phyloP scores from a whole-genome alignment of 2,113 vertebrate genomes.

The Acanthisitta chloris region DNA sequence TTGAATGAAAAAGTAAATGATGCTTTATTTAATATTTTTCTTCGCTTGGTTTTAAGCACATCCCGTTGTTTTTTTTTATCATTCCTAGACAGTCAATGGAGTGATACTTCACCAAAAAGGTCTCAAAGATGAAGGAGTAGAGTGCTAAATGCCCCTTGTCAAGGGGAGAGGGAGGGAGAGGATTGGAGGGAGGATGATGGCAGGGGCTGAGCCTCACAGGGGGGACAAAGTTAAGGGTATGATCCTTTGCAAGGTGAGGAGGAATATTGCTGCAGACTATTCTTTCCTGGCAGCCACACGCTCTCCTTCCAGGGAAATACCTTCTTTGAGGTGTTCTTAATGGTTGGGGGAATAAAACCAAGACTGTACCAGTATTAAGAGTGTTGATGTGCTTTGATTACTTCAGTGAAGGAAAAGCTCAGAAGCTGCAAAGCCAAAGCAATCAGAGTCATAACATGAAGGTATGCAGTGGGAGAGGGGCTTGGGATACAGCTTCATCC shows the following conservation, averaged over 20 bases:
- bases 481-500: background rate
- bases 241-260: background rate
- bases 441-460: background rate
- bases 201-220: background rate
- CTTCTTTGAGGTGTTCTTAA: background rate
- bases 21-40: background rate
- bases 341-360: background rate
- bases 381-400: background rate
- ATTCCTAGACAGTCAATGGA: background rate
- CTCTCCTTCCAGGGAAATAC: background rate
- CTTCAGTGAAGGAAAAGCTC: background rate
- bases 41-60: background rate
- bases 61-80: background rate
- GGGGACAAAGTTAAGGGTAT: background rate
- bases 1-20: background rate
- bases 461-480: background rate
- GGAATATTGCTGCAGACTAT: background rate
- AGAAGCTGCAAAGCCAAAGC: background rate
- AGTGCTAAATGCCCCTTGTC: background rate
- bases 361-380: rapidly evolving
- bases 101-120: background rate
- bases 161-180: background rate
- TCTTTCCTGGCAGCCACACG: background rate
- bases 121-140: background rate
- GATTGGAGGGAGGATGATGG: background rate